Evolutionary conservation across 2,888 invertebrate genomes (phyloP).

Genomic region (Hypolimnas misippus): DNA sequence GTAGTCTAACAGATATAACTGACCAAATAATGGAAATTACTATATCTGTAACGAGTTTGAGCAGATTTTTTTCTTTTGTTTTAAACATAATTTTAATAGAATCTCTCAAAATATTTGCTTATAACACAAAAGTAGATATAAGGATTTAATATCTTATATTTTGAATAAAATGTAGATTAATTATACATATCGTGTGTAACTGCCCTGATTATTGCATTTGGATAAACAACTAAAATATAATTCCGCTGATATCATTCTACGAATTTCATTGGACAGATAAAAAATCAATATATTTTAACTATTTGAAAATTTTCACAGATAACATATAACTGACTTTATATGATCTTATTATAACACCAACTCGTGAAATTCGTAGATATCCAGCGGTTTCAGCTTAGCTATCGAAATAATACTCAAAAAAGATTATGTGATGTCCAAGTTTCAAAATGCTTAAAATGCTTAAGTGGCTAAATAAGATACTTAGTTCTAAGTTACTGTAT

Average conservation of each 20-base stretch:
- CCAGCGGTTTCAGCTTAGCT: constrained; percentile 55
- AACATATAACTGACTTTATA: background rate
- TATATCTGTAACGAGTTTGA: constrained; percentile 6
- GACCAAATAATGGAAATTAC: background rate
- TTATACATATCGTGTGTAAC: constrained; percentile 34
- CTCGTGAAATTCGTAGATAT: constrained; percentile 11
- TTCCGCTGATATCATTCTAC: constrained; percentile 21
- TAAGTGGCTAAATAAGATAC: constrained; percentile 70
- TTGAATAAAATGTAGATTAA: background rate
- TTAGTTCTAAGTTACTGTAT: constrained; percentile 68
- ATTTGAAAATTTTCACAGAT: background rate
- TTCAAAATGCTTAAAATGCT: constrained; percentile 74
- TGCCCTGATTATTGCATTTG: constrained; percentile 25
- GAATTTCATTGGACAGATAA: constrained; percentile 8
- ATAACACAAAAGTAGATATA: constrained; percentile 7
- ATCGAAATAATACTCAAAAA: constrained; percentile 61
- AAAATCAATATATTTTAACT: constrained; percentile 14
- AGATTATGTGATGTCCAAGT: constrained; percentile 61
- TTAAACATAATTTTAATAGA: background rate
- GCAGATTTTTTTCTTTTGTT: background rate
- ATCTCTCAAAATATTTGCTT: constrained; percentile 1
- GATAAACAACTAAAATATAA: constrained; percentile 14
- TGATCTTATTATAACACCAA: background rate
- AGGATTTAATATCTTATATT: background rate
- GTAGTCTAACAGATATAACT: background rate